Evolutionary conservation across 2,113 vertebrate species (phyloP).

Genomic region (Psittacara wagleri): DNA sequence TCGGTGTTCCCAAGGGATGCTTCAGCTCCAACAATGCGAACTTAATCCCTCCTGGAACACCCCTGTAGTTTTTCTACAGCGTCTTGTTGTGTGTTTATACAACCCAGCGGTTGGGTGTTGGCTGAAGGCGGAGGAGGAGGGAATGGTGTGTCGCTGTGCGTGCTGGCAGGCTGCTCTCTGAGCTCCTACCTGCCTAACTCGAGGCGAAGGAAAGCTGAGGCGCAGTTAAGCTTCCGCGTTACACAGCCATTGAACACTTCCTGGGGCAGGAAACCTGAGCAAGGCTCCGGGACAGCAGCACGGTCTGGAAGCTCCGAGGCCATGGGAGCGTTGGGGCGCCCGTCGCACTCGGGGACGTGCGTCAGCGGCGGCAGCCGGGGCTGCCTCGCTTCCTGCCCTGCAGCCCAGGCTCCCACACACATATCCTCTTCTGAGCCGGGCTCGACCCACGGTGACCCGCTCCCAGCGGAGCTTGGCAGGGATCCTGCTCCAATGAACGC

Average conservation of each 20-base stretch:
- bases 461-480: rapidly evolving
- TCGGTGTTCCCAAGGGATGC: not conserved
- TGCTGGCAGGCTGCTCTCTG: not conserved
- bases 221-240: not conserved
- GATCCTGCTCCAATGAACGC: rapidly evolving
- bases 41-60: not conserved
- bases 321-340: not conserved
- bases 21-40: rapidly evolving
- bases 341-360: rapidly evolving
- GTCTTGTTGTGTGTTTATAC: rapidly evolving
- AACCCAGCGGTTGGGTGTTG: not conserved
- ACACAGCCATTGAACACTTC: not conserved
- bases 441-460: not conserved
- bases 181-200: not conserved
- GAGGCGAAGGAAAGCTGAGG: not conserved
- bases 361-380: not conserved
- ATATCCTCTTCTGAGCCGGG: rapidly evolving
- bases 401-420: rapidly evolving
- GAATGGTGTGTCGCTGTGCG: not conserved
- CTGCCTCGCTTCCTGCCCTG: rapidly evolving
- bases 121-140: not conserved
- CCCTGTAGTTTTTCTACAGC: not conserved
- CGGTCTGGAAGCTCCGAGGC: rapidly evolving
- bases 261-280: not conserved
- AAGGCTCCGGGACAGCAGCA: not conserved